A percentile compares a stretch with the other conserved stretches of the same genome.
Evolutionary conservation across 2,113 vertebrate genomes (phyloP).

Genomic region (Xerus inauris): DNA sequence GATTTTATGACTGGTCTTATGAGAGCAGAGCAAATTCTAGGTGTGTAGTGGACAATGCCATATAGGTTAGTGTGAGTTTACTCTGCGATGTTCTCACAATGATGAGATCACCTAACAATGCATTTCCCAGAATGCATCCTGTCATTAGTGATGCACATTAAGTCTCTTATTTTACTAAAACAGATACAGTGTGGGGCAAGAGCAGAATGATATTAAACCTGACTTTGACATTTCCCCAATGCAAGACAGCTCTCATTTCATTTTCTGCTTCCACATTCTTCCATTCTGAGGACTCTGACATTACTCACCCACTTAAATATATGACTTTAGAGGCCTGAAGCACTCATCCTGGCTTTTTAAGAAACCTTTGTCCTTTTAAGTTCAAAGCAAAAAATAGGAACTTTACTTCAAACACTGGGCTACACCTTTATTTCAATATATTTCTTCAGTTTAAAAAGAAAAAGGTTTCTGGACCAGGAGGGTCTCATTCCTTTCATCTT

Average conservation of each 20-base stretch:
- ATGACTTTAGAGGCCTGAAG: background rate
- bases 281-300: background rate
- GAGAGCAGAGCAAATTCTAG: background rate
- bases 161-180: background rate
- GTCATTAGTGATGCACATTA: background rate
- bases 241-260: accelerated
- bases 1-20: no score
- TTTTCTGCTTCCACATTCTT: background rate
- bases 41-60: background rate
- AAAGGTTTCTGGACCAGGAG: background rate
- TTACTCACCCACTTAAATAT: background rate
- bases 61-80: background rate
- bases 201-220: background rate
- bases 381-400: conserved; percentile 41
- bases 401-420: background rate
- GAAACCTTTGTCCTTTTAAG: conserved; percentile 6
- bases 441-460: conserved; percentile 36
- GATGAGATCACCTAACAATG: background rate
- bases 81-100: background rate
- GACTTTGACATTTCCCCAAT: background rate
- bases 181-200: background rate
- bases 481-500: background rate
- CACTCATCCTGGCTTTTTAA: background rate
- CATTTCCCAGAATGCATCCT: background rate
- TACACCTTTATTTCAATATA: conserved; percentile 29